Evolutionary conservation across 2,888 invertebrate genomes (phyloP).

Genomic region (Sclerodermus sp.): DNA sequence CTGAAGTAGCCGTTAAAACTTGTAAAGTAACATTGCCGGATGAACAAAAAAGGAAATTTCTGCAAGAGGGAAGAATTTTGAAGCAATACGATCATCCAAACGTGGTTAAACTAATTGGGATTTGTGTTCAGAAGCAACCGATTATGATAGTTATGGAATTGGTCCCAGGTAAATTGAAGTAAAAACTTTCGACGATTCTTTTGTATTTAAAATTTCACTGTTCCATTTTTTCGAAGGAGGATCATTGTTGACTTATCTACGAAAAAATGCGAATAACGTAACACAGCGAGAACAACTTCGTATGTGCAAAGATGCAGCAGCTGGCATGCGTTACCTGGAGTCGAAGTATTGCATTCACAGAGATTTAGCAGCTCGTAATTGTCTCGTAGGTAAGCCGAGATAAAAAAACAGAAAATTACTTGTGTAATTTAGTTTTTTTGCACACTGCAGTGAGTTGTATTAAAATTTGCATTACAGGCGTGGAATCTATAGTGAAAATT

Average conservation of each 20-base stretch:
- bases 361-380: conserved; percentile 93
- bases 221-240: conserved; percentile 67
- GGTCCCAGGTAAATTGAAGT: conserved; percentile 70
- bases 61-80: conserved; percentile 92
- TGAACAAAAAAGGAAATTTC: conserved; percentile 89
- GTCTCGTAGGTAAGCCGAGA: conserved; percentile 70
- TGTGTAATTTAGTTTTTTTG: not conserved
- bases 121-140: conserved; percentile 96
- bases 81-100: conserved; percentile 97
- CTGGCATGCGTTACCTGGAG: conserved; percentile 94
- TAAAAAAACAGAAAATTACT: not conserved
- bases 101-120: conserved; percentile 93
- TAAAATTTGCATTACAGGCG: conserved; percentile 59
- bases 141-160: conserved; percentile 99
- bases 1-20: conserved; percentile 94
- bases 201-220: no score
- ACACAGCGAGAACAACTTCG: conserved; percentile 72
- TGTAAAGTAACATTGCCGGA: conserved; percentile 92
- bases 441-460: not conserved
- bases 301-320: conserved; percentile 93
- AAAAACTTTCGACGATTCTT: not conserved
- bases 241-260: conserved; percentile 83
- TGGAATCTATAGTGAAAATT: conserved; percentile 89
- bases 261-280: conserved; percentile 73
- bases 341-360: conserved; percentile 95